Evolutionary conservation across 2,113 vertebrate species (phyloP).

Genomic region (Tychaedon coryphoeus): DNA sequence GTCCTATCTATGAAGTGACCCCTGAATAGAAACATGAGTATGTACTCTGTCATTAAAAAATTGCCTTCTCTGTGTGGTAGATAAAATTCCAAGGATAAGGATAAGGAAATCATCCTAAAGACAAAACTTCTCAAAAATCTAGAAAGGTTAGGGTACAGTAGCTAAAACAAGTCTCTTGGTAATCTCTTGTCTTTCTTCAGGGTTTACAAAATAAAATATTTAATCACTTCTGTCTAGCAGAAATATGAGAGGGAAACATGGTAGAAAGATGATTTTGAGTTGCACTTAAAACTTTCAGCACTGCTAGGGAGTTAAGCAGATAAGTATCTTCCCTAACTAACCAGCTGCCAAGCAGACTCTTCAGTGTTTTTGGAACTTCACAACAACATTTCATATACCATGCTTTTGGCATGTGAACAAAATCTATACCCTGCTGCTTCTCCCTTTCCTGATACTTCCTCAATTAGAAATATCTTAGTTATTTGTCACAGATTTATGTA

Average conservation of each 20-base stretch:
- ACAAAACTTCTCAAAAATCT: neutral
- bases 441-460: neutral
- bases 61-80: neutral
- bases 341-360: neutral
- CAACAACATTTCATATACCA: neutral
- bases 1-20: neutral
- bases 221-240: accelerated
- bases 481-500: neutral
- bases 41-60: neutral
- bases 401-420: neutral
- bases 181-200: neutral
- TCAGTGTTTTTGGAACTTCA: neutral
- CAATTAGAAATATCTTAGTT: neutral
- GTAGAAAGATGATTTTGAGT: neutral
- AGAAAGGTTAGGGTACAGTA: neutral
- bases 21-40: neutral
- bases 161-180: neutral
- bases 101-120: neutral
- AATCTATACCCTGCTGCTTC: neutral
- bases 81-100: neutral
- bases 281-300: neutral
- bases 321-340: neutral
- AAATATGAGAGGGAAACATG: neutral
- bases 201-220: neutral
- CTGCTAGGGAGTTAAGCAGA: neutral